Evolutionary conservation across 2,888 invertebrate species (phyloP).

Genomic region (Ischnus inquisitorius): DNA sequence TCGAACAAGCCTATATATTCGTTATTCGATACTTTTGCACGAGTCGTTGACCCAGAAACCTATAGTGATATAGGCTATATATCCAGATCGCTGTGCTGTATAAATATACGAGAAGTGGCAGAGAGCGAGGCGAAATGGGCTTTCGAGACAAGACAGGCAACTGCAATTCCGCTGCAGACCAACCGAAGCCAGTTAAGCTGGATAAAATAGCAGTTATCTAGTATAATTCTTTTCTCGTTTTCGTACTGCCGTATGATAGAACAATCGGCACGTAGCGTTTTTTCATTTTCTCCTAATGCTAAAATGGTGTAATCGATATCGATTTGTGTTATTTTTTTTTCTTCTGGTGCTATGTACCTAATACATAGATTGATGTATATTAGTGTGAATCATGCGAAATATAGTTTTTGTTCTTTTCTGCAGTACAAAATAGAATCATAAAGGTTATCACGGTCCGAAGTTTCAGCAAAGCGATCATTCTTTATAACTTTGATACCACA

Average conservation of each 20-base stretch:
- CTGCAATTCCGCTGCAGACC: not conserved
- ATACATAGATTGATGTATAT: not conserved
- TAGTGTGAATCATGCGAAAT: not conserved
- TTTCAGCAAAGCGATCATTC: conserved; percentile 36
- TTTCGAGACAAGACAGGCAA: not conserved
- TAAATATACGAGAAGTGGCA: not conserved
- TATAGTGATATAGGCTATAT: not conserved
- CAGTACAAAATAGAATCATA: conserved; percentile 8
- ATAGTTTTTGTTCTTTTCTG: not conserved
- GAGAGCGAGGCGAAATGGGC: not conserved
- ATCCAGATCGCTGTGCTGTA: conserved; percentile 11
- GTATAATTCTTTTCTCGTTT: not conserved
- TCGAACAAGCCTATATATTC: conserved; percentile 31
- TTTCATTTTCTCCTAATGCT: not conserved
- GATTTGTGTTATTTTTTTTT: too few relatives aligned
- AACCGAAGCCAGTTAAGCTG: not conserved
- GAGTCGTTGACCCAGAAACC: conserved; percentile 57
- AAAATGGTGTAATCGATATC: not conserved
- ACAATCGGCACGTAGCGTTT: not conserved
- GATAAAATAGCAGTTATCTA: not conserved
- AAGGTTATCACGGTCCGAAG: conserved; percentile 30
- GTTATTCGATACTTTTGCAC: conserved; percentile 37
- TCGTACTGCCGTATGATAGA: not conserved
- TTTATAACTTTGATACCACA: conserved; percentile 23
- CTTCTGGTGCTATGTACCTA: not conserved